phyloP scores from a whole-genome alignment of 2,113 vertebrate genomes.

The Corydoras maculifer region DNA sequence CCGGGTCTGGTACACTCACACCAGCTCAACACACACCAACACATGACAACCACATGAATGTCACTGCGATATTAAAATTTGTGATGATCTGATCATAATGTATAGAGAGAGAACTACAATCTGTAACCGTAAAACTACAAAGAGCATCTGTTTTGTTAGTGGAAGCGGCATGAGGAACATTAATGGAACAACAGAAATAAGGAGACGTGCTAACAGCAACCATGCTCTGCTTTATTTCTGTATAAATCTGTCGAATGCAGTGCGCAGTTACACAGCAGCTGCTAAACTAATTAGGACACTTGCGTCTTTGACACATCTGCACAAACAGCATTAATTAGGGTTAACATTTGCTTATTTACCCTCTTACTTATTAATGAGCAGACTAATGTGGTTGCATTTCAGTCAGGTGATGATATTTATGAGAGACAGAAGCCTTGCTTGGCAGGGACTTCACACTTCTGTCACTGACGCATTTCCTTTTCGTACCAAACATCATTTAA shows the following conservation, averaged over 20 bases:
- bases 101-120: too few species aligned
- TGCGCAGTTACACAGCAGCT: conserved; percentile 18
- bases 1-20: too few species aligned
- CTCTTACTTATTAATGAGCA: conserved; percentile 47
- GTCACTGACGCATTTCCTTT: too few species aligned
- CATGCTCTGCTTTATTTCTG: conserved; percentile 20
- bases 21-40: too few species aligned
- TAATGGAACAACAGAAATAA: too few species aligned
- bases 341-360: conserved; percentile 47
- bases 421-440: conserved; percentile 30
- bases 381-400: conserved; percentile 46
- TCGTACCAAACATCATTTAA: too few species aligned
- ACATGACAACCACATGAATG: too few species aligned
- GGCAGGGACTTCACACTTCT: background rate
- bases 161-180: too few species aligned
- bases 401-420: conserved; percentile 48
- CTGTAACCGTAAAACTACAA: too few species aligned
- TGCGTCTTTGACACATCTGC: conserved; percentile 43
- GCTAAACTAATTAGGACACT: conserved; percentile 23
- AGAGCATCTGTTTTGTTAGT: too few species aligned
- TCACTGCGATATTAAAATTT: too few species aligned
- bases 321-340: conserved; percentile 49
- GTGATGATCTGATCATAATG: too few species aligned
- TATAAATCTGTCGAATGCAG: conserved; percentile 31
- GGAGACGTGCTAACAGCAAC: background rate